Conservation (phyloP, 2,113 vertebrate species). For the Rhabdomys dilectus region DNA sequence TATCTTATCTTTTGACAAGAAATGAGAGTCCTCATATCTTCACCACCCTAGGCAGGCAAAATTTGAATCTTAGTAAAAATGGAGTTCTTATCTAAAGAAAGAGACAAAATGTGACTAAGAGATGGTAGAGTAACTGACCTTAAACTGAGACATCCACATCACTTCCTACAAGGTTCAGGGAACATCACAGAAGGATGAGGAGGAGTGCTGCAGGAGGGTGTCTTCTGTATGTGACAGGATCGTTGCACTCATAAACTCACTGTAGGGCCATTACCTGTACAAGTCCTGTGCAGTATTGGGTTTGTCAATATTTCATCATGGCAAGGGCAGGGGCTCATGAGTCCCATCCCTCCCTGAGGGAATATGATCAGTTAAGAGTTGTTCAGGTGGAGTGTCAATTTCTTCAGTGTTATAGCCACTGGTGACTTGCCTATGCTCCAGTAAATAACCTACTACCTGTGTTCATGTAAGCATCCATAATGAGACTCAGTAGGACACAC, state of each 20-base stretch:
- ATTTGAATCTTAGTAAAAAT: constrained; percentile 31
- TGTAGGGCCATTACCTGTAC: neutral
- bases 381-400: neutral
- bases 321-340: too few species aligned
- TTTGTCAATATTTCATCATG: neutral
- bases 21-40: neutral
- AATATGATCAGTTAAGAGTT: neutral
- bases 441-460: neutral
- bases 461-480: neutral
- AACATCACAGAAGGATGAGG: neutral
- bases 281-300: neutral
- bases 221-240: neutral
- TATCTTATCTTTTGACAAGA: neutral
- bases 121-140: neutral
- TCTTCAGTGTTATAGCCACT: neutral
- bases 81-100: neutral
- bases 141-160: neutral
- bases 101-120: neutral
- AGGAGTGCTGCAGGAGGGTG: neutral
- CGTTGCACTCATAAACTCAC: neutral
- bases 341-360: neutral
- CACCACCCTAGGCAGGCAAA: neutral
- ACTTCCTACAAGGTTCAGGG: too few species aligned
- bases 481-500: neutral
- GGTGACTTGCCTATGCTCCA: neutral